Base-by-base conservation (phyloP, 1,140 invertebrate species). In the Varroa destructor region DNA sequence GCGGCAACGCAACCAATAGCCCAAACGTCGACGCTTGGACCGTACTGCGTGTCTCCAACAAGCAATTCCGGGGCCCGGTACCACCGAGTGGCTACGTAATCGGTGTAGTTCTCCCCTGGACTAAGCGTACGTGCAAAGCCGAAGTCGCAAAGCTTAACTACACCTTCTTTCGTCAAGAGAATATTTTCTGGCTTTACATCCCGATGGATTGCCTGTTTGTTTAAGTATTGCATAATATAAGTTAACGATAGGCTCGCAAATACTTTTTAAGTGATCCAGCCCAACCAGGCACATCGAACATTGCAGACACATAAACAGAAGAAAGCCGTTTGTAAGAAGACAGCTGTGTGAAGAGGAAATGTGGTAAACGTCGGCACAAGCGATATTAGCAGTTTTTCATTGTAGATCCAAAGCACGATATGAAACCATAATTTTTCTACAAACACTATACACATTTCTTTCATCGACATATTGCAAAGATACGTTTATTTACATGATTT, bases 101-200 rank as follows among this genome's bases (percentile, higher is more conserved):
- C 96, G 71, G 96, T 99, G 79, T 97, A 98, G 79, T 95, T 93
- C 83, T 97, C 95, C 6, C 91, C 93, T 0, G 93, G 82, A 91
- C 93, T 97, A 74, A 99, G 84, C 84, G 96, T 89, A 76, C 96
- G 84, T 0, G 96, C 96, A 81, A 99, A 99, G 42, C 96, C 96
- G 81, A 99, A 99, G 79, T 99, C 96, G 77, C 94, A 98, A 0
- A 99, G 82, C 81, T 99, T 99, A 25, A 99, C 91, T 43, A 96
- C 87, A 0, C 93, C 93, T 72, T 90, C 87, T 56, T 86, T 84
- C 14, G 93, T 98, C n/a, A 99, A 85, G 25, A 99, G 82, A 73
- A 99, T 98, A 79, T 99, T 99, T 83, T 99, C 96, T 1, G 96
- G 96, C 79, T 99, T 98, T 0, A 99, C 92, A 79, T 98, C 95